Conservation (phyloP, 2,113 vertebrate species). For the Danio rerio region GRCz12tu NC_133186.1:19741001-19741500, state of each 20-base stretch:
- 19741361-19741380: constrained; percentile 31
- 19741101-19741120: neutral
- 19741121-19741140: constrained; percentile 25
- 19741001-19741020: neutral
- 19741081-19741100: neutral
- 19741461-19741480: constrained; percentile 27
- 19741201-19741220: neutral
- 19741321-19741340: constrained; percentile 20
- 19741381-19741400: constrained; percentile 37
- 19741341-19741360: constrained; percentile 19
- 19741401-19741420: neutral
- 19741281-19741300: neutral
- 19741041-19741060: neutral
- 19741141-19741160: constrained; percentile 9
- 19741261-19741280: neutral
- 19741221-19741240: neutral
- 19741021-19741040: neutral
- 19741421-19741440: neutral
- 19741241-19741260: neutral
- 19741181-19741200: neutral
- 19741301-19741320: neutral
- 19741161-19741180: neutral
- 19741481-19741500: constrained; percentile 2
- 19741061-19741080: neutral
- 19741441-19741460: constrained; percentile 3